Conservation (phyloP, 37 sponge, comb jelly and placozoan species). For the Eunapius fragilis region DNA sequence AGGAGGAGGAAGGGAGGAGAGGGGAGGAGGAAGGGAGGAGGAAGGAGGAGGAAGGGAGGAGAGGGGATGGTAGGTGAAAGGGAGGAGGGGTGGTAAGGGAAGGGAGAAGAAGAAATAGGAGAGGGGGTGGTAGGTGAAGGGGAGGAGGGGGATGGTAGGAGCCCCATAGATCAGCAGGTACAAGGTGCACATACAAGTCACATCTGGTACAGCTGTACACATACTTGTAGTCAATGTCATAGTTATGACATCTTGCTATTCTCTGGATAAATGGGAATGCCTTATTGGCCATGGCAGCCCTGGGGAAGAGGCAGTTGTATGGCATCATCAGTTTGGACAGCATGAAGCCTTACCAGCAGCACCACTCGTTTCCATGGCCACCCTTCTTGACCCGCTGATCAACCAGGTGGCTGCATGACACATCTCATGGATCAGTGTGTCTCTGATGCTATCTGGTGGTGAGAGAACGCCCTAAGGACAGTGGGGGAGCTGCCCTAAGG, state of each 20-base stretch:
- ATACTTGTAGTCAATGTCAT: slow-evolving; percentile 85
- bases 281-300: slow-evolving; percentile 69
- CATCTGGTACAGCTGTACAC: slow-evolving; percentile 80
- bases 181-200: too few species aligned
- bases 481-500: too few species aligned
- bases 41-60: too few species aligned
- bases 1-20: too few species aligned
- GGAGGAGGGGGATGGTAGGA: too few species aligned
- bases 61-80: too few species aligned
- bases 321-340: neutral
- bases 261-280: slow-evolving; percentile 64
- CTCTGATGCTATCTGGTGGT: slow-evolving; percentile 74
- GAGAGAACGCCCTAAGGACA: neutral
- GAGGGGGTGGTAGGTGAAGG: too few species aligned
- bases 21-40: too few species aligned
- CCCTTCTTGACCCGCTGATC: slow-evolving; percentile 73
- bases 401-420: slow-evolving; percentile 98
- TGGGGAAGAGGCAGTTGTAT: slow-evolving; percentile 3
- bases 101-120: too few species aligned
- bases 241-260: slow-evolving; percentile 82
- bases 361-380: slow-evolving; percentile 88
- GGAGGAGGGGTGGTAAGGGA: too few species aligned
- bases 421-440: slow-evolving; percentile 95
- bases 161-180: too few species aligned
- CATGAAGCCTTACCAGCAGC: slow-evolving; percentile 82